These are phyloP conservation scores for Himalopsyche anomala DNA, from an alignment of 2,888 invertebrate species.

Conservation along the genomic window DNA sequence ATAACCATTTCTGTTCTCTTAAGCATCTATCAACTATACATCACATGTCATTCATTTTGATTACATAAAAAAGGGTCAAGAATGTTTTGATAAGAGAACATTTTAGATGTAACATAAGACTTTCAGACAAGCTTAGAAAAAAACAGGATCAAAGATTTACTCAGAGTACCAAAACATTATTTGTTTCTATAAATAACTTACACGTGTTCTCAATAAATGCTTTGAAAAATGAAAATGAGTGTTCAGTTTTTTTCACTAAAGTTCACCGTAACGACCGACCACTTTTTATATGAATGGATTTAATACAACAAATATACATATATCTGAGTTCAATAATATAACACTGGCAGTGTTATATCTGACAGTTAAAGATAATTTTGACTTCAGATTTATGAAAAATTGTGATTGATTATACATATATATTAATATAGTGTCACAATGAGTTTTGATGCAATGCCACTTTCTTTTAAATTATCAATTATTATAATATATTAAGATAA, in stretches of 20 bases:
- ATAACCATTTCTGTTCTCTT: not conserved
- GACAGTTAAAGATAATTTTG: too few species aligned
- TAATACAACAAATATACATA: not conserved
- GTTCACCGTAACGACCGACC: not conserved
- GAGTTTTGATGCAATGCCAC: too few species aligned
- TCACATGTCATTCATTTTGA: not conserved
- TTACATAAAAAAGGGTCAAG: not conserved
- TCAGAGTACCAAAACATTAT: not conserved
- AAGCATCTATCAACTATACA: not conserved
- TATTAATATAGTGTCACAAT: too few species aligned
- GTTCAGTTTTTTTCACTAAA: conserved; percentile 4
- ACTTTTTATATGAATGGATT: not conserved
- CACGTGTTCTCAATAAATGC: not conserved
- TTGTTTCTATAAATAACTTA: not conserved
- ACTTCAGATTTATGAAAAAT: too few species aligned
- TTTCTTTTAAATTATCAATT: too few species aligned
- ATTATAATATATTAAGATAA: too few species aligned
- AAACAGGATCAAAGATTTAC: not conserved
- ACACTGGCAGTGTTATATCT: too few species aligned
- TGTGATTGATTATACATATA: too few species aligned
- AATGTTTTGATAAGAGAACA: conserved; percentile 10
- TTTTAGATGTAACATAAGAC: not conserved
- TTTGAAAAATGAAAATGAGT: not conserved
- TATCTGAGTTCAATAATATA: too few species aligned
- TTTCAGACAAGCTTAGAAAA: not conserved